Evolutionary conservation across 1,140 invertebrate species (phyloP), one percentile per base, ranked within the genome.

Genomic region (Megalonaias nervosa): DNA sequence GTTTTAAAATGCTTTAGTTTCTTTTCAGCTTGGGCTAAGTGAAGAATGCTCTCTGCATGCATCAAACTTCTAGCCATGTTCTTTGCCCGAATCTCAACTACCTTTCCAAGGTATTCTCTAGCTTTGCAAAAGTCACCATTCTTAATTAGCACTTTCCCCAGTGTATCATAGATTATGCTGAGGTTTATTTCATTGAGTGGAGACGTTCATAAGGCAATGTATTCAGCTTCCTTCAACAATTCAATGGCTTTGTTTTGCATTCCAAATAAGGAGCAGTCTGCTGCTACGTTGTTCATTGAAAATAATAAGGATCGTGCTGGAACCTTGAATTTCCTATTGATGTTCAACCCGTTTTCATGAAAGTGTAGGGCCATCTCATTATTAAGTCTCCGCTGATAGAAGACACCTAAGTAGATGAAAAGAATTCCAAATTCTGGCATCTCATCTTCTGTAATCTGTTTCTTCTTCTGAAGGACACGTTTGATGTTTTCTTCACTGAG

Each of bases 301-400:
- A 61, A 58, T 23, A 71, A 68, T 19, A 66, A 19, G 15, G 69
- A 55, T 15, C 55, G 38, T 21, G 56, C 21, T 15, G 69, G 68
- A 21, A 65, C 64, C 16, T 71, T 71, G 12, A 62, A 2, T 55
- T 70, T 67, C 14, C 16, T 19, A 15, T 77, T 71, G 15, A 77
- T 38, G 2, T 72, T 65, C 12, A 70, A 65, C 15, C 75, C 75
- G 56, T 69, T 38, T 21, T 66, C 19, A 56, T 71, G 72, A 26
- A 67, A 72, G 21, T 77, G 31, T 1, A 77, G 61, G 16, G 75
- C 75, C n/a, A 60, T 71, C 48, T 72, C 58, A 60, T 16, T 1
- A 23, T 77, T 70, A 16, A 48, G 69, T 26, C 38, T 71, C 55
- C 71, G 75, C 11, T 71, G 62, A 55, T 77, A 77, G 59, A 77